These are phyloP conservation scores for Leucoraja ocellata DNA, from an alignment of 2,797 vertebrate genomes.

Conservation along the genomic window DNA sequence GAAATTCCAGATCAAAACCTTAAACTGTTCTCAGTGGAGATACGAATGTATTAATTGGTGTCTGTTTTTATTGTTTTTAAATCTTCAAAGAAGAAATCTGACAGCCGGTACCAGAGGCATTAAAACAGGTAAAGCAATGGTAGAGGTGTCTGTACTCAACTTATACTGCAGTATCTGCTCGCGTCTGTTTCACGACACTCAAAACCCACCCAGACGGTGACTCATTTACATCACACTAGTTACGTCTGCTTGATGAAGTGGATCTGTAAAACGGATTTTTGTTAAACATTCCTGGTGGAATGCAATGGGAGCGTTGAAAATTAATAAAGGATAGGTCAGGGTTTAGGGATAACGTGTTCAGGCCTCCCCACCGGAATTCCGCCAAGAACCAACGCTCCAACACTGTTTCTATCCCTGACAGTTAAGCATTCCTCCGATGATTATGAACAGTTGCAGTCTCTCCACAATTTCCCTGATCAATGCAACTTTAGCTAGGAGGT, in stretches of 20 bases:
- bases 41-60: neutral
- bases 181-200: neutral
- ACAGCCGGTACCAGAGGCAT: neutral
- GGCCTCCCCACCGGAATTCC: no score
- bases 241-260: neutral
- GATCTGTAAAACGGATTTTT: neutral
- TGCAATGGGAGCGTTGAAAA: neutral
- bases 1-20: constrained; percentile 8
- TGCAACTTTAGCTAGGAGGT: neutral
- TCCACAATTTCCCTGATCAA: neutral
- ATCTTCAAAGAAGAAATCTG: neutral
- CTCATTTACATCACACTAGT: neutral
- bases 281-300: no score
- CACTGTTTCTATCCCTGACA: neutral
- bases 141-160: neutral
- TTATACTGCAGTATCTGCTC: neutral
- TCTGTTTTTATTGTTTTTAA: neutral
- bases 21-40: neutral
- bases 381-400: no score
- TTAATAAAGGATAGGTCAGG: neutral
- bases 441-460: neutral
- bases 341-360: neutral
- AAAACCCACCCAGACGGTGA: neutral
- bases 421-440: neutral
- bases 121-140: neutral